Conservation (phyloP, 2,888 invertebrate species). For the Mimas tiliae region DNA sequence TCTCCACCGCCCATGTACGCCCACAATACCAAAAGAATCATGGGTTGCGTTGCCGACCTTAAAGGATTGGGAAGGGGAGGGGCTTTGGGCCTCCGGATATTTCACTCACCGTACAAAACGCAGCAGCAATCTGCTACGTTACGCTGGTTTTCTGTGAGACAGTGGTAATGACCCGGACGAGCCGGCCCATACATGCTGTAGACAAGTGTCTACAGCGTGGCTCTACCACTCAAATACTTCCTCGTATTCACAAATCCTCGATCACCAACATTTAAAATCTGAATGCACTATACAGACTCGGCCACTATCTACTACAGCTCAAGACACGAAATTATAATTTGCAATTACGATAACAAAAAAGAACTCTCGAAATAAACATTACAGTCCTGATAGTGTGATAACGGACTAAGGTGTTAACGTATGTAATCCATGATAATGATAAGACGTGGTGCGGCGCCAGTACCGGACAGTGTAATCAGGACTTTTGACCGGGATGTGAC, state of each 20-base stretch:
- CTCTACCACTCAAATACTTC: no score
- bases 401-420: slow-evolving; percentile 9
- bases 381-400: slow-evolving; percentile 10
- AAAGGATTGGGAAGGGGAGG: no score
- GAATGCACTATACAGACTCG: background rate
- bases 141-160: no score
- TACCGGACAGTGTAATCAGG: background rate
- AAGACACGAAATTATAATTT: slow-evolving; percentile 17
- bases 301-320: background rate
- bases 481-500: slow-evolving; percentile 9
- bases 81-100: no score
- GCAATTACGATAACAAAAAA: background rate
- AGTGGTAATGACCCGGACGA: no score
- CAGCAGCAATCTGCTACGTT: no score
- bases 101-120: no score
- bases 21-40: no score
- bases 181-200: no score
- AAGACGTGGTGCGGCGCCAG: background rate
- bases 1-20: no score
- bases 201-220: no score
- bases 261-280: background rate
- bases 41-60: no score
- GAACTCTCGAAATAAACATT: background rate
- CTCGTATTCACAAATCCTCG: background rate
- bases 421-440: slow-evolving; percentile 29